phyloP scores from a whole-genome alignment of 2,888 invertebrate species.

The Ectemnius continuus region DNA sequence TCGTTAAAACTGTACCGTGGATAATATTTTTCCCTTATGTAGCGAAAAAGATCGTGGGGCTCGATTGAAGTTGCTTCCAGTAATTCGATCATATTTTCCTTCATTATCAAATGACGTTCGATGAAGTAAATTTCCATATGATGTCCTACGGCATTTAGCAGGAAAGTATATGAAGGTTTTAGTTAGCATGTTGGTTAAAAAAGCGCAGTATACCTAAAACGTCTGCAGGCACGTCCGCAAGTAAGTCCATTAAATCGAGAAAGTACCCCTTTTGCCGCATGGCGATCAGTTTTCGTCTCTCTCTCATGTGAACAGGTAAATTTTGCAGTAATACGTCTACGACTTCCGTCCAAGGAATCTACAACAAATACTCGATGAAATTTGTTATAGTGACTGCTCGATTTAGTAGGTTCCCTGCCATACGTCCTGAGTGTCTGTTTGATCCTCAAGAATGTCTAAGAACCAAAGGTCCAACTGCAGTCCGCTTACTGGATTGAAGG shows the following conservation, averaged over 20 bases:
- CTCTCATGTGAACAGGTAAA: background rate
- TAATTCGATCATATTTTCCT: background rate
- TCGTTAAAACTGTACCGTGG: no score
- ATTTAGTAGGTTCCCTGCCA: no score
- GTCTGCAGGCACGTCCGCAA: background rate
- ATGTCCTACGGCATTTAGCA: background rate
- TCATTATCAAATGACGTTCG: background rate
- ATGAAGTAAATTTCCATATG: conserved; percentile 9
- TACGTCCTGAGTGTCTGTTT: no score
- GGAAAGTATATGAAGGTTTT: background rate
- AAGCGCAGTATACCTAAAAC: background rate
- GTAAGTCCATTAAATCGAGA: background rate
- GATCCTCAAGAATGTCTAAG: no score
- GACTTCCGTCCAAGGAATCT: background rate
- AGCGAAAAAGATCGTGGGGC: background rate
- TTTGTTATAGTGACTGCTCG: no score
- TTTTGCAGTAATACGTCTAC: background rate
- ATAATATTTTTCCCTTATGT: no score
- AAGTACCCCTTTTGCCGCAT: background rate
- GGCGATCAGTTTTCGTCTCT: background rate
- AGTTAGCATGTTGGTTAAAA: no score
- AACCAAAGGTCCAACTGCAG: no score
- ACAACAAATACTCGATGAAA: background rate
- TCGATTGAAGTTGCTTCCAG: background rate
- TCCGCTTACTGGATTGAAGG: no score